These are phyloP conservation scores for Dicyrtoma fusca DNA, from an alignment of 2,888 invertebrate species.

Conservation along the genomic window DNA sequence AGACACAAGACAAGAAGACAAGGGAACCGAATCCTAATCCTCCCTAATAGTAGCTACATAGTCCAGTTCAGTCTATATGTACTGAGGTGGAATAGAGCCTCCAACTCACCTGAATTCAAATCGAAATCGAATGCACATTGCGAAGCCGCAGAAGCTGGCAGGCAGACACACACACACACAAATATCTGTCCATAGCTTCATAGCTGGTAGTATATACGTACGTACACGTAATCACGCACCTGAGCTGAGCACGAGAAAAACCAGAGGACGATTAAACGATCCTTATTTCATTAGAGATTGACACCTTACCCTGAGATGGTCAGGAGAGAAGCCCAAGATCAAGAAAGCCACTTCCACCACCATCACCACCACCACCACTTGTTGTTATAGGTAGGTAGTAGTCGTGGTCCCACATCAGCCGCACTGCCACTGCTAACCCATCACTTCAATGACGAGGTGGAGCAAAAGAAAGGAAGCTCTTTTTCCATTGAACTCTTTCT, in stretches of 20 bases:
- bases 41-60: too few species aligned
- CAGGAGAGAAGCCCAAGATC: slow-evolving; percentile 12
- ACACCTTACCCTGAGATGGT: slow-evolving; percentile 23
- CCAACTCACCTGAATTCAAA: neutral
- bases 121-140: neutral
- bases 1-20: too few species aligned
- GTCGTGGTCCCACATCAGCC: too few species aligned
- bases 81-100: too few species aligned
- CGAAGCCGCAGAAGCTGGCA: neutral
- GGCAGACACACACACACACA: neutral
- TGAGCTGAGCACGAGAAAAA: slow-evolving; percentile 29
- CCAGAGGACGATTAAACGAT: slow-evolving; percentile 31
- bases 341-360: too few species aligned
- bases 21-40: too few species aligned
- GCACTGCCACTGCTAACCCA: too few species aligned
- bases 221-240: slow-evolving; percentile 24
- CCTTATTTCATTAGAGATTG: slow-evolving; percentile 38
- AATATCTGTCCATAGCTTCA: neutral
- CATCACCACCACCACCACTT: too few species aligned
- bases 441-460: slow-evolving; percentile 16
- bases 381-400: too few species aligned
- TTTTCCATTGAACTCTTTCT: slow-evolving; percentile 28
- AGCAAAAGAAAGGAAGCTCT: slow-evolving; percentile 32
- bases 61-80: too few species aligned
- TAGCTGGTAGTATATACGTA: too few species aligned